phyloP scores from a whole-genome alignment of 2,888 invertebrate species.

The Dioctria rufipes region DNA sequence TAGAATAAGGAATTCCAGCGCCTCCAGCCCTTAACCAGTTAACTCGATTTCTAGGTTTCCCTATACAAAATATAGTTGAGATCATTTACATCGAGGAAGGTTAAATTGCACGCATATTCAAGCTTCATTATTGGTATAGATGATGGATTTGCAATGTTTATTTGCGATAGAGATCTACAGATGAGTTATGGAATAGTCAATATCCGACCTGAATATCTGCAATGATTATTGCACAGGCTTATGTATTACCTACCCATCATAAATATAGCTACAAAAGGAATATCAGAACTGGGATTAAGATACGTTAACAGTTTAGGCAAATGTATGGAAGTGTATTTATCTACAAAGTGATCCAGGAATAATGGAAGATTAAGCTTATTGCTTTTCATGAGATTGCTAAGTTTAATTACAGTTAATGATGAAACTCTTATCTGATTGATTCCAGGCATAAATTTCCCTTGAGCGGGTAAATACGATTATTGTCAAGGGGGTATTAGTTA shows the following conservation, averaged over 20 bases:
- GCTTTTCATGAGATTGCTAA: too few species aligned
- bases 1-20: background rate
- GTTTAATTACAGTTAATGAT: too few species aligned
- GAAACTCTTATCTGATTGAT: too few species aligned
- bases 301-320: background rate
- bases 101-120: conserved; percentile 28
- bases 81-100: background rate
- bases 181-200: conserved; percentile 48
- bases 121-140: background rate
- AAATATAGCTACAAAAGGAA: conserved; percentile 6
- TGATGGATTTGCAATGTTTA: conserved; percentile 43
- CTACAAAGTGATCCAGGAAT: background rate
- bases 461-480: too few species aligned
- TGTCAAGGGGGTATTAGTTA: too few species aligned
- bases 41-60: background rate
- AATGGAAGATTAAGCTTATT: background rate
- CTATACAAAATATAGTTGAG: background rate
- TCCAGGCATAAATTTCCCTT: too few species aligned
- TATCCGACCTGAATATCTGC: conserved; percentile 46
- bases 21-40: background rate
- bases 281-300: background rate
- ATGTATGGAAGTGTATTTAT: too few species aligned
- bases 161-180: conserved; percentile 26
- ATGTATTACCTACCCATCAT: conserved; percentile 32
- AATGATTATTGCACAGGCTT: conserved; percentile 20